Base-by-base conservation (phyloP, 1,140 invertebrate species). In the Hesperophylax magnus region DNA sequence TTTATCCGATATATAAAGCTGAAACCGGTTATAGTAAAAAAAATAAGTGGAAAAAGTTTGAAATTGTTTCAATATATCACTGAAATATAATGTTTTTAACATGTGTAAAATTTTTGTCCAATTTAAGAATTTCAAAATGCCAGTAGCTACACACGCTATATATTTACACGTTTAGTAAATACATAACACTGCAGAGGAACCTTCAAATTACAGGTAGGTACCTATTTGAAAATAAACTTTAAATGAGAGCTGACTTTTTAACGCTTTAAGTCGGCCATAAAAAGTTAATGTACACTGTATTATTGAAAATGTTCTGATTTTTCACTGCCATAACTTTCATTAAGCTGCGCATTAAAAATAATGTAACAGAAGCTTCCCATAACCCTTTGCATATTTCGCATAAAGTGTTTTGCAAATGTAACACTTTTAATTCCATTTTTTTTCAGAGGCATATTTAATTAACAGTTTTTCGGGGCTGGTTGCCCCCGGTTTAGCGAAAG, bases 401-500 rank as follows among this genome's bases (percentile, higher is more conserved):
- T 47, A 47, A 69, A 77, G 79, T 31, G 17, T 81, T 77, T 53
- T 47, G 61, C 76, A 65, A 65, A 65, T 24, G 79, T 77, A 65
- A 58, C 71, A 71, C 34, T 63, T 81, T 78, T 81, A 61, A 81
- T 77, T 81, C 60, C 39, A 81, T 72, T 78, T 81, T 81, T 39
- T 79, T 69, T 78, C 56, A 22, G 65, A 52, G 71, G 60, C 67
- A 82, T 82, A 82, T 82, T 82, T 82, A 82, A 82, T 82, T 82
- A 82, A 79, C 77, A 79, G 67, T 82, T 82, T 81, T 81, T 82
- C 80, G 52, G 20, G 75, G 54, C 78, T 47, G 56, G 54, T 61
- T 79, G 65, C 60, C 77, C 15, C 11, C 24, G 31, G 31, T 58
- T 60, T 47, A 27, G 71, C 24, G 17, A 72, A 72, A 60, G 77